Conservation (phyloP, 2,113 vertebrate genomes). For the Podiceps cristatus region DNA sequence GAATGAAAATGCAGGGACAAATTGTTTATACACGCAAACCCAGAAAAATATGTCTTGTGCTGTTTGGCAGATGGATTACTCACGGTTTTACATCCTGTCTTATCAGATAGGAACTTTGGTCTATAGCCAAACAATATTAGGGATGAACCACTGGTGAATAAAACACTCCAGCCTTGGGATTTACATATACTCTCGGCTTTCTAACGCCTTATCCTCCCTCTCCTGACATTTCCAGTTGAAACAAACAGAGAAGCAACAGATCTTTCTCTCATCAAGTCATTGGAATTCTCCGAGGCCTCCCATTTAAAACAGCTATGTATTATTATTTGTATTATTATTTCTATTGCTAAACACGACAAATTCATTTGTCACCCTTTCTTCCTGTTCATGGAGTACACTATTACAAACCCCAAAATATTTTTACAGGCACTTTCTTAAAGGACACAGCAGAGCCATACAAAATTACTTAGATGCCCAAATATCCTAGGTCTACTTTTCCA, state of each 20-base stretch:
- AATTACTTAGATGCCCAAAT: background rate
- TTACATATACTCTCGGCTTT: background rate
- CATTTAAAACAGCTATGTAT: background rate
- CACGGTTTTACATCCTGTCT: background rate
- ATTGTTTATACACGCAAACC: background rate
- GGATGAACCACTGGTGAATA: constrained; percentile 40
- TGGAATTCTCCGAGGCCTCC: background rate
- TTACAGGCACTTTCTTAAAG: background rate
- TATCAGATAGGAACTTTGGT: constrained; percentile 29
- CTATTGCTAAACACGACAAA: background rate
- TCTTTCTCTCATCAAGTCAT: background rate
- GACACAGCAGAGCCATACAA: background rate
- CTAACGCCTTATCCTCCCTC: background rate
- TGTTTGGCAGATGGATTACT: background rate
- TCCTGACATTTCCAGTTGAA: constrained; percentile 3
- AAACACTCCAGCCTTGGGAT: background rate
- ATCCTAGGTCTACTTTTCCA: background rate
- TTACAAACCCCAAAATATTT: background rate
- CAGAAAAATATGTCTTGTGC: background rate
- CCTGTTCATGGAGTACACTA: background rate
- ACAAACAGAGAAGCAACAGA: background rate
- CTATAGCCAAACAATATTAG: background rate
- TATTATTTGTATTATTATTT: background rate
- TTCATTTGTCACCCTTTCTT: background rate
- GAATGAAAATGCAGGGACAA: background rate